phyloP scores from a whole-genome alignment of 2,888 invertebrate species.

The Nipponacmea schrenckii region DNA sequence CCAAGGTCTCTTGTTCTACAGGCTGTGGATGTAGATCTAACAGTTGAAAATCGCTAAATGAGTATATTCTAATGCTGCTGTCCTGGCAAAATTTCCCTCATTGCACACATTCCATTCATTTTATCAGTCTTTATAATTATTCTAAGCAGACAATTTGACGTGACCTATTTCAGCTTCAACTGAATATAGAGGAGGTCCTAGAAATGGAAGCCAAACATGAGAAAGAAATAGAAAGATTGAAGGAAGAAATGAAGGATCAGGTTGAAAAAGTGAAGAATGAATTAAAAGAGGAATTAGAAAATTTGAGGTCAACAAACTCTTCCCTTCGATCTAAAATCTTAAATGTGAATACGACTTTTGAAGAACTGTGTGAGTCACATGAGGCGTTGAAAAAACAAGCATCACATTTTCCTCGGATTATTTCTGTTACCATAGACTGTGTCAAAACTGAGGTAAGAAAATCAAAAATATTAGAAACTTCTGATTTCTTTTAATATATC shows the following conservation, averaged over 20 bases:
- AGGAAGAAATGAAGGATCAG: conserved; percentile 19
- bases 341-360: conserved; percentile 37
- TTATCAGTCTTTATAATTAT: too few species aligned
- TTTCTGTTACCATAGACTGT: conserved; percentile 38
- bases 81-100: too few species aligned
- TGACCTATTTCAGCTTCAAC: conserved; percentile 18
- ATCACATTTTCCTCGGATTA: conserved; percentile 42
- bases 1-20: too few species aligned
- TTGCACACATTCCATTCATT: too few species aligned
- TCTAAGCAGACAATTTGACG: too few species aligned
- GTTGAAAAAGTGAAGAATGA: conserved; percentile 27
- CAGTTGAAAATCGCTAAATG: too few species aligned
- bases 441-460: conserved; percentile 48
- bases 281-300: conserved; percentile 29
- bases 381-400: conserved; percentile 44
- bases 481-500: too few species aligned
- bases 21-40: too few species aligned
- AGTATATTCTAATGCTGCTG: too few species aligned
- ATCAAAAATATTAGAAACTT: too few species aligned
- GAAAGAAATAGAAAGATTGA: not conserved
- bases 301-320: conserved; percentile 35
- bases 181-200: conserved; percentile 19
- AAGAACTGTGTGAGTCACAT: conserved; percentile 43
- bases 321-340: conserved; percentile 31
- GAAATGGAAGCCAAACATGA: conserved; percentile 25